Evolutionary conservation across 2,797 vertebrate species (phyloP).

Genomic region (Benthosema pterotum): DNA sequence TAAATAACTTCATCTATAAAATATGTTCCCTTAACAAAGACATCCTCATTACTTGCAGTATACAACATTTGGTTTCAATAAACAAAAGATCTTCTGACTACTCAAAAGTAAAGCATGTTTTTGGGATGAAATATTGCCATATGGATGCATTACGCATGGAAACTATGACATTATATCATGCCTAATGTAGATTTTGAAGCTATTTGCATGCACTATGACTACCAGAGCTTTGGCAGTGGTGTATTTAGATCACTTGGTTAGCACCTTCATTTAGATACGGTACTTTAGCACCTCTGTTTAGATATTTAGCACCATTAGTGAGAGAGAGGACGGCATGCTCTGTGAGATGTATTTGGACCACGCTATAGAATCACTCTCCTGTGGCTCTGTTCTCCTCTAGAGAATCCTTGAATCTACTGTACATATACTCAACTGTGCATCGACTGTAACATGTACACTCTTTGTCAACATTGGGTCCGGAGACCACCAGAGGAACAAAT

Average conservation of each 20-base stretch:
- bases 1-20: slow-evolving; percentile 49
- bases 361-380: slow-evolving; percentile 57
- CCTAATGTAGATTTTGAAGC: slow-evolving; percentile 18
- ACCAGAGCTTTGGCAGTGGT: slow-evolving; percentile 66
- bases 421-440: slow-evolving; percentile 28
- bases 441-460: slow-evolving; percentile 14
- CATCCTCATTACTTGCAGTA: slow-evolving; percentile 57
- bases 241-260: slow-evolving; percentile 70
- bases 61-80: slow-evolving; percentile 23
- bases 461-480: too few species aligned
- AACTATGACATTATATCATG: slow-evolving; percentile 51
- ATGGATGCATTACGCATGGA: slow-evolving; percentile 48
- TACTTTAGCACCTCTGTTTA: slow-evolving; percentile 40
- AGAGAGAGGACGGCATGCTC: slow-evolving; percentile 71
- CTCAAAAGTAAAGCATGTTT: slow-evolving; percentile 17
- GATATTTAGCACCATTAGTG: slow-evolving; percentile 82
- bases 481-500: too few species aligned
- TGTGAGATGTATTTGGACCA: slow-evolving; percentile 62
- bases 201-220: slow-evolving; percentile 62
- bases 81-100: slow-evolving; percentile 22
- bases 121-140: slow-evolving; percentile 30
- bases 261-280: slow-evolving; percentile 65
- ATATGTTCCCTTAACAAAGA: slow-evolving; percentile 62
- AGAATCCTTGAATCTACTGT: slow-evolving; percentile 38
- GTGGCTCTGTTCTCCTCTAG: slow-evolving; percentile 79